Evolutionary conservation across 2,797 vertebrate genomes (phyloP).

Genomic region (Schizopygopsis pylzovi): DNA sequence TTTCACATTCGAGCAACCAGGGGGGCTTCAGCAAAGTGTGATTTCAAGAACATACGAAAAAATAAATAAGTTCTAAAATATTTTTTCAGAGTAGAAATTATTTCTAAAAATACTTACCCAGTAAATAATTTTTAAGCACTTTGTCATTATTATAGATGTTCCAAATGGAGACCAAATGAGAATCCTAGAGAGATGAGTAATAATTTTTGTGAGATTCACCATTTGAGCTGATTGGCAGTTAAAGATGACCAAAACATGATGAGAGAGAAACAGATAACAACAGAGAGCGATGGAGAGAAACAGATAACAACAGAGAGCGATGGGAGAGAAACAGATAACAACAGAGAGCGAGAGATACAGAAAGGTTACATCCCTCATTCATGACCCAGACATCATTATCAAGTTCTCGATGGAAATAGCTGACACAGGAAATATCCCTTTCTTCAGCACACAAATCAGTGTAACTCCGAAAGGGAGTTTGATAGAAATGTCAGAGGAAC

Average conservation of each 20-base stretch:
- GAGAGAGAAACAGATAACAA: no score
- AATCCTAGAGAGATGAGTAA: neutral
- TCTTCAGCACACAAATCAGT: neutral
- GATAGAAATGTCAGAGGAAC: conserved; percentile 52
- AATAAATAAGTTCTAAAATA: no score
- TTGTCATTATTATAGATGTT: neutral
- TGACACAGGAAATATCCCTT: neutral
- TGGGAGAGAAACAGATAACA: neutral
- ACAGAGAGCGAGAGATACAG: conserved; percentile 3
- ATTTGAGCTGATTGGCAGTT: neutral
- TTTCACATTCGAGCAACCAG: no score
- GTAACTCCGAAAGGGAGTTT: conserved; percentile 13
- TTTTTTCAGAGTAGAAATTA: no score
- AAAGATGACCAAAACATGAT: neutral
- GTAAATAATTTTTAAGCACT: neutral
- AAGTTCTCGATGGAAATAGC: neutral
- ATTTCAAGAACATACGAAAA: no score
- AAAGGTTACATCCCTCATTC: conserved; percentile 44
- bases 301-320: no score
- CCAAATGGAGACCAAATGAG: neutral
- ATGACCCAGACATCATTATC: conserved; percentile 5
- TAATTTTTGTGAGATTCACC: neutral
- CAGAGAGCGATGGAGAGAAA: no score
- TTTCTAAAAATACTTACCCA: neutral
- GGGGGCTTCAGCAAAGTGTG: no score